These are phyloP conservation scores for Solea solea DNA, from an alignment of 2,113 vertebrate species.

Conservation along the genomic window DNA sequence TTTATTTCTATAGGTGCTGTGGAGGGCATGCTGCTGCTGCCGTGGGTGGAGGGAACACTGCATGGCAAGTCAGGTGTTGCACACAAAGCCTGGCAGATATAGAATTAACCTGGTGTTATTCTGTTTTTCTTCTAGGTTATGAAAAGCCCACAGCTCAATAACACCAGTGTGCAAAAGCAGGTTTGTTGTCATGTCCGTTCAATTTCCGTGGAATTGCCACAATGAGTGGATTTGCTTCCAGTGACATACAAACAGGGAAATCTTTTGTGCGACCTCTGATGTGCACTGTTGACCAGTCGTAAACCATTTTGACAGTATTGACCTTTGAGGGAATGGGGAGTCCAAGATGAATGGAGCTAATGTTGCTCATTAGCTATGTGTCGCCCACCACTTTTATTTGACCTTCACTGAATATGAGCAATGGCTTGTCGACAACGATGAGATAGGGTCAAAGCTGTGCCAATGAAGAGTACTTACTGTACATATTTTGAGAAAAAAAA, in stretches of 20 bases:
- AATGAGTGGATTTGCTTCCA: not conserved
- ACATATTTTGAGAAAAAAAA: no score
- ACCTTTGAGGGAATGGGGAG: slow-evolving; percentile 2
- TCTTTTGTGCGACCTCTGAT: not conserved
- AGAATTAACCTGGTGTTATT: not conserved
- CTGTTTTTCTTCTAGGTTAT: not conserved
- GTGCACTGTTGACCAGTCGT: not conserved
- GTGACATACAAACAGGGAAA: not conserved
- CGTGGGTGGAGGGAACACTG: not conserved
- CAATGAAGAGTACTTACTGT: no score
- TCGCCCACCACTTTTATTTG: not conserved
- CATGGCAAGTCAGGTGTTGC: not conserved
- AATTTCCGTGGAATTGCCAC: not conserved
- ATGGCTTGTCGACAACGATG: not conserved
- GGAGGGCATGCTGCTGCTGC: not conserved
- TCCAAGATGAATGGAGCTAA: not conserved
- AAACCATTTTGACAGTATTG: not conserved
- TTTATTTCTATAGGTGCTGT: not conserved
- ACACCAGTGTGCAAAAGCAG: not conserved
- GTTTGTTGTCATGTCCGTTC: not conserved
- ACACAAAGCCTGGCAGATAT: not conserved
- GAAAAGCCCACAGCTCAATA: not conserved
- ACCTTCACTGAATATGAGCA: not conserved
- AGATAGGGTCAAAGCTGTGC: not conserved
- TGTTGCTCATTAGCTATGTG: not conserved